Evolutionary conservation across 2,888 invertebrate species (phyloP).

Genomic region (Seladonia tumulorum): DNA sequence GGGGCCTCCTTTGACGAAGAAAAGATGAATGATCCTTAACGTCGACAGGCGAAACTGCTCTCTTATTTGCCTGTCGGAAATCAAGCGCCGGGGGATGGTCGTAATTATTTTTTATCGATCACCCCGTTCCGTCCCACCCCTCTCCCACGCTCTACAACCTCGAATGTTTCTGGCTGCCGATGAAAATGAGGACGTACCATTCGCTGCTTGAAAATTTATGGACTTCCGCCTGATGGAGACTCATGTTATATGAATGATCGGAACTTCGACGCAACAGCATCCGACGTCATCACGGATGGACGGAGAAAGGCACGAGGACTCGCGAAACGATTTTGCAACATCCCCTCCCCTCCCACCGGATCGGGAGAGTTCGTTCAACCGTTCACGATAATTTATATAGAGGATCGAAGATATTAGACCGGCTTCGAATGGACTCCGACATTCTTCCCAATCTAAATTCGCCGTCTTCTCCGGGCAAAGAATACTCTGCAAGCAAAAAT

Average conservation of each 20-base stretch:
- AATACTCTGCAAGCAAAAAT: neutral
- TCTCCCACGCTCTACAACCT: neutral
- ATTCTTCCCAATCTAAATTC: neutral
- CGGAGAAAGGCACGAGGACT: constrained; percentile 62
- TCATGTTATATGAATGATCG: constrained; percentile 81
- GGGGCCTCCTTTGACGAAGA: constrained; percentile 55
- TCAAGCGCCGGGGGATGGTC: constrained; percentile 50
- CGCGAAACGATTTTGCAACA: constrained; percentile 50
- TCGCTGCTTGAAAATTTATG: constrained; percentile 78
- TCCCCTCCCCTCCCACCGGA: neutral
- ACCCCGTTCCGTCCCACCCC: neutral
- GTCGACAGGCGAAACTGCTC: constrained; percentile 54
- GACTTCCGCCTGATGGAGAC: constrained; percentile 76
- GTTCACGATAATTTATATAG: constrained; percentile 73
- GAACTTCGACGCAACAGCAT: constrained; percentile 69
- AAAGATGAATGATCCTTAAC: constrained; percentile 67
- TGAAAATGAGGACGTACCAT: constrained; percentile 72
- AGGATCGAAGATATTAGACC: constrained; percentile 31
- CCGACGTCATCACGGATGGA: constrained; percentile 70
- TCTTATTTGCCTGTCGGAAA: constrained; percentile 63
- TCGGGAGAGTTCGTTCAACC: constrained; percentile 58
- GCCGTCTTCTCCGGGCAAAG: neutral
- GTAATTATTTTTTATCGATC: constrained; percentile 79
- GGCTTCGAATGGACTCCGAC: constrained; percentile 10
- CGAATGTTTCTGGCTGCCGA: constrained; percentile 66